Evolutionary conservation across 2,113 vertebrate species (phyloP).

Genomic region (Gopherus evgoodei): DNA sequence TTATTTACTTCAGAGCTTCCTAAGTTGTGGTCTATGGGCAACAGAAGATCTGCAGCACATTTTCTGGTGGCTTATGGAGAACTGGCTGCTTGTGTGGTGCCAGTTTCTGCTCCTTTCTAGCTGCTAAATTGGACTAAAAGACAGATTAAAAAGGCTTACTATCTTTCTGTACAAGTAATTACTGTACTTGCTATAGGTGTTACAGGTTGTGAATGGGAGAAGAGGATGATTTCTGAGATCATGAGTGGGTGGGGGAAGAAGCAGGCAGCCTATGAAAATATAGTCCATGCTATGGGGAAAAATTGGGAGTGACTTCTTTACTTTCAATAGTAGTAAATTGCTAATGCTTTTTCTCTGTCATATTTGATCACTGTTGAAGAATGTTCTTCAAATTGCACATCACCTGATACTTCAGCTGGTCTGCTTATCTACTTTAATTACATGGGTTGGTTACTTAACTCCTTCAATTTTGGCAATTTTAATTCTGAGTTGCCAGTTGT

Average conservation of each 20-base stretch:
- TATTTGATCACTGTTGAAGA: neutral
- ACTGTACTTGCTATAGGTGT: neutral
- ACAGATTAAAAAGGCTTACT: neutral
- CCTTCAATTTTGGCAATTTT: neutral
- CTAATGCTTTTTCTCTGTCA: too few relatives aligned
- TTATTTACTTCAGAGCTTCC: neutral
- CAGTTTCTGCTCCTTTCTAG: rapidly evolving
- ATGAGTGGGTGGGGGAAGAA: neutral
- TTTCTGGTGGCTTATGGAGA: neutral
- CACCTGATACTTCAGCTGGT: neutral
- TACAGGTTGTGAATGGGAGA: neutral
- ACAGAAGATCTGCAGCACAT: neutral
- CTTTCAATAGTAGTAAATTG: too few relatives aligned
- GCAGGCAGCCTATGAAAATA: too few relatives aligned
- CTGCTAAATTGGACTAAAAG: neutral
- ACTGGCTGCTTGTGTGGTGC: neutral
- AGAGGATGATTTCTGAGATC: neutral
- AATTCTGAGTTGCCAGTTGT: too few relatives aligned
- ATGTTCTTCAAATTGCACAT: neutral
- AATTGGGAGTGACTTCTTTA: too few relatives aligned
- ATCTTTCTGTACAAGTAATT: neutral
- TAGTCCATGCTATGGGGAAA: too few relatives aligned
- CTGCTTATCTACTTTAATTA: neutral
- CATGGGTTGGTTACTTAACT: neutral
- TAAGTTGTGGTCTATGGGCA: neutral